These are phyloP conservation scores for Coilia nasus DNA, from an alignment of 2,797 vertebrate genomes.

Conservation along the genomic window DNA sequence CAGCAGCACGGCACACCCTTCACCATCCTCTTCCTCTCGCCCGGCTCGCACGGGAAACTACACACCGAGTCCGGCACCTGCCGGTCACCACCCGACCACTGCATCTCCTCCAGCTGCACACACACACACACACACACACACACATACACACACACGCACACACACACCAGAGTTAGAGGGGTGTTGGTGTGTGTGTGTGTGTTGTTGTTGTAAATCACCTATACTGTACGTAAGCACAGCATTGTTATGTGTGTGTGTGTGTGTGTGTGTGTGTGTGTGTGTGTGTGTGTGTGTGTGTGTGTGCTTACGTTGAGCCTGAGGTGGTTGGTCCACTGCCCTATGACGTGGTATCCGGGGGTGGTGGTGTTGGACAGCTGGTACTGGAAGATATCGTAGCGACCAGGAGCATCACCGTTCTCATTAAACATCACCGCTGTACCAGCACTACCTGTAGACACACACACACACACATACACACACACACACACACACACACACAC, in stretches of 20 bases:
- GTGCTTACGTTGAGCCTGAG: constrained; percentile 82
- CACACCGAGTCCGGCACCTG: constrained; percentile 81
- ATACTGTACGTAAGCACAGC: too few species aligned
- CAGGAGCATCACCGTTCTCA: constrained; percentile 87
- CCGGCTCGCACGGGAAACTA: constrained; percentile 85
- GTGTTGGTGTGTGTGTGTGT: too few species aligned
- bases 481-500: background rate
- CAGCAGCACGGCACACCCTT: constrained; percentile 98
- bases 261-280: too few species aligned
- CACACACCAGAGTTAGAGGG: too few species aligned
- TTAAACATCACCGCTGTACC: constrained; percentile 92
- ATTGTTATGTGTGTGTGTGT: too few species aligned
- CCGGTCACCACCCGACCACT: constrained; percentile 78
- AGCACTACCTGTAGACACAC: constrained; percentile 78
- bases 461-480: constrained; percentile 18
- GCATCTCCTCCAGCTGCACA: constrained; percentile 78
- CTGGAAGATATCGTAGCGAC: constrained; percentile 94
- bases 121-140: background rate
- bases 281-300: too few species aligned
- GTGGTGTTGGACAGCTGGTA: constrained; percentile 84
- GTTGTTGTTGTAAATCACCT: too few species aligned
- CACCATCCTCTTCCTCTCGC: constrained; percentile 91
- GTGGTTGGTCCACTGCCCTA: constrained; percentile 90
- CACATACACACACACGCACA: constrained; percentile 37
- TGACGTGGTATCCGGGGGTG: constrained; percentile 77